phyloP scores from a whole-genome alignment of 2,113 vertebrate genomes.

The Malurus elegans region DNA sequence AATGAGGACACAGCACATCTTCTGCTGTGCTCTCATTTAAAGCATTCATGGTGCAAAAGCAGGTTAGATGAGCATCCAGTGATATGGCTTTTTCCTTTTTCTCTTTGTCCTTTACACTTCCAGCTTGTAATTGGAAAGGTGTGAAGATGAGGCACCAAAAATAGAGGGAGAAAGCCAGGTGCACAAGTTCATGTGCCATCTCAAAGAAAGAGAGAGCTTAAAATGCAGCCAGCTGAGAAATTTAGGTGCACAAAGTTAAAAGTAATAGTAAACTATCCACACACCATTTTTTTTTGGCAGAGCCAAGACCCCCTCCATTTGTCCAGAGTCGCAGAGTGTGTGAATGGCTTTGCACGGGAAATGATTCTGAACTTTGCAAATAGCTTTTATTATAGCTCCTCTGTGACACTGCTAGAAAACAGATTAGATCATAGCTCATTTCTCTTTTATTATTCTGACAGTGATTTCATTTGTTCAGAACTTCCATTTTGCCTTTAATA shows the following conservation, averaged over 20 bases:
- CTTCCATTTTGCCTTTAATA: slow-evolving; percentile 57
- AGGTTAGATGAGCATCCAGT: not conserved
- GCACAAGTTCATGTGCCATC: slow-evolving; percentile 41
- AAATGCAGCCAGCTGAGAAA: slow-evolving; percentile 49
- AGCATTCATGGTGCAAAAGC: not conserved
- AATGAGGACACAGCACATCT: not conserved
- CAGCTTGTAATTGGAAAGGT: not conserved
- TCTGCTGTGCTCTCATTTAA: not conserved
- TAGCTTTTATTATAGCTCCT: slow-evolving; percentile 71
- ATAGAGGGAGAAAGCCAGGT: slow-evolving; percentile 38
- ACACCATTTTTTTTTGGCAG: slow-evolving; percentile 69
- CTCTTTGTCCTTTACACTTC: slow-evolving; percentile 17
- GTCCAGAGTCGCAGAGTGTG: slow-evolving; percentile 72
- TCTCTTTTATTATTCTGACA: slow-evolving; percentile 69
- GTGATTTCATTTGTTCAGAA: slow-evolving; percentile 71
- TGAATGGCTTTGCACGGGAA: slow-evolving; percentile 74
- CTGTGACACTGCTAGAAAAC: slow-evolving; percentile 67
- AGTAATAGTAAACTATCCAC: slow-evolving; percentile 54
- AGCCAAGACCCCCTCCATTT: slow-evolving; percentile 67
- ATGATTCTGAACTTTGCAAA: slow-evolving; percentile 74
- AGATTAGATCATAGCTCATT: slow-evolving; percentile 73
- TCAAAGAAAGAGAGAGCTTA: slow-evolving; percentile 37
- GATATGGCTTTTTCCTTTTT: not conserved
- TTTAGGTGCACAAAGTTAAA: slow-evolving; percentile 62
- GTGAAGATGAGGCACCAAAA: slow-evolving; percentile 11